A percentile compares a stretch with the other conserved stretches of the same genome.
Conservation (phyloP, 2,113 vertebrate species). For the Hippocampus abdominalis region DNA sequence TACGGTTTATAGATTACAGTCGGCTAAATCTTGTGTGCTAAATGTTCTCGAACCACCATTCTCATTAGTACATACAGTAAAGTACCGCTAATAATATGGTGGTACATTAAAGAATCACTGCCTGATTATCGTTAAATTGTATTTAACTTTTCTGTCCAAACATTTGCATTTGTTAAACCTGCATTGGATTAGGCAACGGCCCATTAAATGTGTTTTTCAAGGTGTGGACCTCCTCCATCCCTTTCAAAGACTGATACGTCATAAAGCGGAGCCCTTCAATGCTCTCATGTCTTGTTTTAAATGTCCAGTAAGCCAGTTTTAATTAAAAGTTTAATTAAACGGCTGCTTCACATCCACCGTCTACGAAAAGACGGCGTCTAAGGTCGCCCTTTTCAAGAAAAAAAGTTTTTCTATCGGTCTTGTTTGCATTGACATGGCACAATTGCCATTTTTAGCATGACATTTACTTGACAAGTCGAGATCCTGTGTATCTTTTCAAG, state of each 20-base stretch:
- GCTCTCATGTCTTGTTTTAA: constrained; percentile 9
- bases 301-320: neutral
- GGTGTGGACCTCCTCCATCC: neutral
- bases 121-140: no score
- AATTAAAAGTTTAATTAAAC: constrained; percentile 15
- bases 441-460: neutral
- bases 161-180: no score
- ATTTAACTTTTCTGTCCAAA: no score
- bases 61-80: no score
- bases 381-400: neutral
- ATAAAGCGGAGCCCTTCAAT: neutral
- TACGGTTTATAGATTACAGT: no score
- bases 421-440: neutral
- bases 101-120: neutral
- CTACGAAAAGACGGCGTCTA: neutral
- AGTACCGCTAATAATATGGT: no score
- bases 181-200: neutral
- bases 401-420: neutral
- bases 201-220: neutral
- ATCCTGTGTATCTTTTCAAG: neutral
- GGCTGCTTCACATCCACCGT: neutral
- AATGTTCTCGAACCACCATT: no score
- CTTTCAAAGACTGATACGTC: neutral
- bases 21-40: no score
- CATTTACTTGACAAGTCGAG: neutral